phyloP scores from a whole-genome alignment of 1,140 invertebrate species.

The Panagrolaimus sp. region DNA sequence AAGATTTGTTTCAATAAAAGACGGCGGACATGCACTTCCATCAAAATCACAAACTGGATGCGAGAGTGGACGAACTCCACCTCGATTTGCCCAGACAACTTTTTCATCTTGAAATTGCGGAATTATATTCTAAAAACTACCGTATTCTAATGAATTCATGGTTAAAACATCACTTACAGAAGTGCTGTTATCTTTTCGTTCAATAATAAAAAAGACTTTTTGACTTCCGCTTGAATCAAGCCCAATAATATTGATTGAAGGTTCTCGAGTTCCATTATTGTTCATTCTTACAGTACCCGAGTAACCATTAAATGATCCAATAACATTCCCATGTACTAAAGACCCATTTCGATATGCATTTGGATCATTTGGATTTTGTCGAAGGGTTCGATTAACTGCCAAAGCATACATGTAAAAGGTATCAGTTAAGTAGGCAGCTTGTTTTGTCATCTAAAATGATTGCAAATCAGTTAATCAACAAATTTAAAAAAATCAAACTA shows the following conservation, averaged over 20 bases:
- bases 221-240: not conserved
- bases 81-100: conserved; percentile 16
- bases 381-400: not conserved
- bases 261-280: not conserved
- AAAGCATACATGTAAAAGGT: conserved; percentile 2
- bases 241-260: not conserved
- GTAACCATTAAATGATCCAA: not conserved
- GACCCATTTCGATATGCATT: not conserved
- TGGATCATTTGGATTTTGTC: not conserved
- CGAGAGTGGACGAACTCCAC: conserved; percentile 9
- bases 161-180: not conserved
- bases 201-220: not conserved
- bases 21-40: not conserved
- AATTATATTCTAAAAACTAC: not conserved
- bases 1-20: not conserved
- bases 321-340: not conserved
- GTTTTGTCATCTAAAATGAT: not conserved
- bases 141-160: not conserved
- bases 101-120: conserved; percentile 6
- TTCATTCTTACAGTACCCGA: not conserved
- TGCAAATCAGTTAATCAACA: not conserved
- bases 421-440: not conserved
- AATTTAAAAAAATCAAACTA: not conserved
- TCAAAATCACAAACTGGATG: conserved; percentile 20
- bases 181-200: not conserved